Evolutionary conservation across 2,888 invertebrate species (phyloP), one percentile per base, ranked within the genome.

Genomic region (Hydriomena furcata): DNA sequence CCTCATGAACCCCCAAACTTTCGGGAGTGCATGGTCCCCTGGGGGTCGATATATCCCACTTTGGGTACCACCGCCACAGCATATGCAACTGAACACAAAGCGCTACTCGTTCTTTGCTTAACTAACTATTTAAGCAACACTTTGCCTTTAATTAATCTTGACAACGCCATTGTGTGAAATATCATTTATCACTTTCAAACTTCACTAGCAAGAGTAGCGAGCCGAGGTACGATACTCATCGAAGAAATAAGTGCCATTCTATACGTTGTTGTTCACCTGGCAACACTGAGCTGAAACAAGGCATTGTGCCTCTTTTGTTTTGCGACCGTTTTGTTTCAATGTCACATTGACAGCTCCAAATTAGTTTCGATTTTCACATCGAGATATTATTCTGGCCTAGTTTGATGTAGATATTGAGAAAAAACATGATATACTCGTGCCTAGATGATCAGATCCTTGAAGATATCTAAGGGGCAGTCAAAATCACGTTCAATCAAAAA

Each of bases 81-180:
- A 27, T 51, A 52, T 50, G 52, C 58, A 59, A 49, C 65, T 54
- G 58, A 45, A 49, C 51, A 55, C 71, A 84, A 79, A 76, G 73
- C 65, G 81, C 78, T 73, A 74, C 79, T 69, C 78, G 74, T 70
- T 77, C 74, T 76, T 76, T 75, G 69, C 73, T 66, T 87, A 88
- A 86, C 87, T 84, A 87, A 84, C 84, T 88, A 85, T 88, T 87
- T 86, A 84, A 76, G 75, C 71, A 82, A 84, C 79, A 79, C 75
- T 80, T 76, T 67, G 73, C 60, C 79, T 85, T 84, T 89, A 88
- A 89, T 89, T 89, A 87, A 85, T 84, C 86, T 81, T 84, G 88
- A 89, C 88, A 86, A 72, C 78, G 65, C 68, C 63, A 73, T 82
- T 87, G 84, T 86, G 55, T 65, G 68, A 73, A 68, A 73, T 73